Percentiles rank a stretch among this genome's conserved stretches.
phyloP scores from a whole-genome alignment of 2,797 vertebrate species.

The Pelodytes ibericus region DNA sequence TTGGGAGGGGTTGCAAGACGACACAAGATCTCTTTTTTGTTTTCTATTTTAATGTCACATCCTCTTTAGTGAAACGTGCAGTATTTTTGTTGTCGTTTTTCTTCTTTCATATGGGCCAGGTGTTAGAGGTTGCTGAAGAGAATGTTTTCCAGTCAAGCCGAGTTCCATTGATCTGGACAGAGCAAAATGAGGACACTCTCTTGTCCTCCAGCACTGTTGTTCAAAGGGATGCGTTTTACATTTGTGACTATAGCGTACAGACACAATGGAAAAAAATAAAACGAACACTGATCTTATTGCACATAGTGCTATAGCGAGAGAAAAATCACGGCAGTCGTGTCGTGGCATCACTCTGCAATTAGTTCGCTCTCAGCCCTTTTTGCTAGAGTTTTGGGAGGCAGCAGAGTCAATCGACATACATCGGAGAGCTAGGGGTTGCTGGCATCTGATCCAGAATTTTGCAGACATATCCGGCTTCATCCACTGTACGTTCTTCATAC shows the following conservation, averaged over 20 bases:
- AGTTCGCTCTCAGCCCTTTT: slow-evolving; percentile 74
- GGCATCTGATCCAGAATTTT: slow-evolving; percentile 97
- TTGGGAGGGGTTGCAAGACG: too few relatives aligned
- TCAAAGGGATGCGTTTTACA: slow-evolving; percentile 76
- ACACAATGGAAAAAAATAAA: slow-evolving; percentile 77
- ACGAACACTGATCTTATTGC: slow-evolving; percentile 86
- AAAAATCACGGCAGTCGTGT: slow-evolving; percentile 79
- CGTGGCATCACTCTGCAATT: slow-evolving; percentile 80
- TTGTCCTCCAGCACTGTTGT: slow-evolving; percentile 76
- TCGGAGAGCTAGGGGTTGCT: slow-evolving; percentile 90
- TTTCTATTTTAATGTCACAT: too few relatives aligned
- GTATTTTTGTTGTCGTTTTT: too few relatives aligned
- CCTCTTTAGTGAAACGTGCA: too few relatives aligned
- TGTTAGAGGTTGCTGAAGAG: slow-evolving; percentile 77
- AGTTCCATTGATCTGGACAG: slow-evolving; percentile 76
- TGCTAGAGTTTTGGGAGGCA: slow-evolving; percentile 69
- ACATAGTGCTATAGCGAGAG: slow-evolving; percentile 82
- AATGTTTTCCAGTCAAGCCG: slow-evolving; percentile 78
- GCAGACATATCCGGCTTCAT: slow-evolving; percentile 92
- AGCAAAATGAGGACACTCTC: slow-evolving; percentile 73
- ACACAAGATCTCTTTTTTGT: too few relatives aligned
- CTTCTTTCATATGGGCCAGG: too few relatives aligned
- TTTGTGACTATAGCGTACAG: slow-evolving; percentile 86
- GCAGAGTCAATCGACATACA: slow-evolving; percentile 92
- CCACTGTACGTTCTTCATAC: slow-evolving; percentile 94